Evolutionary conservation across 2,113 vertebrate species (phyloP), one percentile per base, ranked within the genome.

Genomic region (Salvelinus namaycush): DNA sequence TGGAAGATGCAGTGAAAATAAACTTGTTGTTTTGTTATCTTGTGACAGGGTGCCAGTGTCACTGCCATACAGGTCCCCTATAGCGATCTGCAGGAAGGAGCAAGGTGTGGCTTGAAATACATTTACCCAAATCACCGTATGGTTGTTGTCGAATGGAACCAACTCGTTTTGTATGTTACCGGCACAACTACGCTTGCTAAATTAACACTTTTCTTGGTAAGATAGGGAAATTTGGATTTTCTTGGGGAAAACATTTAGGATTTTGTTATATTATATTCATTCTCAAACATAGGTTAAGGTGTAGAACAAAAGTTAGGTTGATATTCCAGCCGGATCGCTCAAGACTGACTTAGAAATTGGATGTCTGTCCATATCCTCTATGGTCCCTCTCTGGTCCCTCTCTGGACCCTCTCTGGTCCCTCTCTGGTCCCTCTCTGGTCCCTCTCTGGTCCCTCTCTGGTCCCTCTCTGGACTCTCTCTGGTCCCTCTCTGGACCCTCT

Each of bases 1-100:
- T 34, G 34, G 31, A 34, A 72, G 26, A 74, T 81, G 74, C 86
- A 76, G 86, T 87, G 80, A 89, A 92, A 93, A 90, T 90, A 93
- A 93, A 84, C 78, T 87, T 72, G 66, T 78, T 72, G 48, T 74
- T 78, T 80, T 54, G 51, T 54, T 54, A 16, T 54, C 12, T 90
- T 90, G 87, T 75, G 67, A 49, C 51, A 71, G 66, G 2, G 31
- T 31, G 27, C 34, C 62, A 22, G 57, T 34, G 68, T 69, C 77
- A 59, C 72, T 78, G 51, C 73, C 72, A 65, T 70, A 72, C 14
- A 29, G 67, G 62, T 72, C 4, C 48, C 20, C 54, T 62, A 71
- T 39, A 62, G 26, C 6, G 20, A 59, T 12, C 18, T 20, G 34
- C 71, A 22, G 57, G 72, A 73, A 60, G 8, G 39, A 13, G 1